Evolutionary conservation across 2,888 invertebrate genomes (phyloP).

Genomic region (Lydus trimaculatus): DNA sequence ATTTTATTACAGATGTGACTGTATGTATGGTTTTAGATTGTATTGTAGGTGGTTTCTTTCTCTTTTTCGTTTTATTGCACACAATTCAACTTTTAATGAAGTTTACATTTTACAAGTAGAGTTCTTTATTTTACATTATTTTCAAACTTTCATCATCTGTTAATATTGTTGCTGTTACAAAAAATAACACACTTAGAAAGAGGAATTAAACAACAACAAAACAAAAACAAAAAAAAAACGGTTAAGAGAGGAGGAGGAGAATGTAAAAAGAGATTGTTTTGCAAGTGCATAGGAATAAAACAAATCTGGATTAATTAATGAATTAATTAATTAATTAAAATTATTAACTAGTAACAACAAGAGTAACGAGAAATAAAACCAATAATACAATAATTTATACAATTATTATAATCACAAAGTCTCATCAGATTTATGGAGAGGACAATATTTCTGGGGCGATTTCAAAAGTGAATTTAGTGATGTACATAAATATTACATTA

Average conservation of each 20-base stretch:
- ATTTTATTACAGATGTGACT: constrained; percentile 51
- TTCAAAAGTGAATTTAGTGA: constrained; percentile 27
- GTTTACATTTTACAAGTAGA: constrained; percentile 50
- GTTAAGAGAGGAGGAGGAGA: constrained; percentile 10
- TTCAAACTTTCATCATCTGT: constrained; percentile 13
- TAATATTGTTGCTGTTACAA: not conserved
- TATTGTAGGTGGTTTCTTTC: constrained; percentile 32
- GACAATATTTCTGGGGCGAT: constrained; percentile 11
- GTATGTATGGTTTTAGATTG: constrained; percentile 45
- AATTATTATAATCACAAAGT: constrained; percentile 48
- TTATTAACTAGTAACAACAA: constrained; percentile 53
- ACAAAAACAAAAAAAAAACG: no score
- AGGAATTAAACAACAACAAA: no score
- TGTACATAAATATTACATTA: constrained; percentile 34
- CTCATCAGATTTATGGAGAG: constrained; percentile 28
- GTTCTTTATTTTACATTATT: constrained; percentile 26
- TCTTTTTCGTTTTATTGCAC: constrained; percentile 48
- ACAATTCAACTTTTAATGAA: constrained; percentile 56
- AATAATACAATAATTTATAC: constrained; percentile 51
- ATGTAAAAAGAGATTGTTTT: constrained; percentile 8
- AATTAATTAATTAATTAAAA: constrained; percentile 39
- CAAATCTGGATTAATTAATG: constrained; percentile 30
- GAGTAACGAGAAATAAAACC: constrained; percentile 51
- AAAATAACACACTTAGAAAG: constrained; percentile 17
- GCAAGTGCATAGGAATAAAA: constrained; percentile 33